Evolutionary conservation across 2,888 invertebrate genomes (phyloP).

Genomic region (Cabera pusaria): DNA sequence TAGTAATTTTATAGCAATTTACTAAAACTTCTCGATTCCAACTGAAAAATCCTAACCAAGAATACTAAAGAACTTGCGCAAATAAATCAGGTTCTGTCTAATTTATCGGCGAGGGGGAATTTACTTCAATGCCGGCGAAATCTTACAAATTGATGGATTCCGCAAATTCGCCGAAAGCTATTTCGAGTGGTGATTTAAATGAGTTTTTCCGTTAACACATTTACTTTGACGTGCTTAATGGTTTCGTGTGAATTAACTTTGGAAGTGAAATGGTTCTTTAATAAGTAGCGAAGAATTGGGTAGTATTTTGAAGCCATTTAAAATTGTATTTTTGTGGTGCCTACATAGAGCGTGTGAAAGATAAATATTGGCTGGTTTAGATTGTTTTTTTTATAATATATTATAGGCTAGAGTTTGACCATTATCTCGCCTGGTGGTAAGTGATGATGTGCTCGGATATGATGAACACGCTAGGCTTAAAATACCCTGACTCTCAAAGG

Average conservation of each 20-base stretch:
- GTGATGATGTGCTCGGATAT: no score
- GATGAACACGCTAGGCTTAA: no score
- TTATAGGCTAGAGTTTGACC: no score
- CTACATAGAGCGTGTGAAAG: no score
- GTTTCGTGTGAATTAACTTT: constrained; percentile 20
- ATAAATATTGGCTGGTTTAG: no score
- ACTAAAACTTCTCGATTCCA: constrained; percentile 12
- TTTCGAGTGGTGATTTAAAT: constrained; percentile 48
- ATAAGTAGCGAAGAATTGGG: no score
- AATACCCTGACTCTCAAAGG: no score
- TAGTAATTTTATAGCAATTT: no score
- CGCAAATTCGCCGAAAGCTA: constrained; percentile 54
- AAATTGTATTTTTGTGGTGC: background rate
- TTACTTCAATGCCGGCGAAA: constrained; percentile 53
- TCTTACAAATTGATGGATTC: constrained; percentile 71
- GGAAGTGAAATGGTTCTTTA: constrained; percentile 4
- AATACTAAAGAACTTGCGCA: constrained; percentile 56
- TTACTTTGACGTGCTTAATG: constrained; percentile 30
- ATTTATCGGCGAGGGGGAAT: constrained; percentile 64
- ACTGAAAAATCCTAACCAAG: constrained; percentile 23
- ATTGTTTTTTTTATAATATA: no score
- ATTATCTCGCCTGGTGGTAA: no score
- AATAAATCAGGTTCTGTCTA: constrained; percentile 67
- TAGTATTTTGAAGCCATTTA: no score
- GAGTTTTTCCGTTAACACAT: constrained; percentile 42